Conservation (phyloP, 1,140 invertebrate species). For the Neodiprion fabricii region DNA sequence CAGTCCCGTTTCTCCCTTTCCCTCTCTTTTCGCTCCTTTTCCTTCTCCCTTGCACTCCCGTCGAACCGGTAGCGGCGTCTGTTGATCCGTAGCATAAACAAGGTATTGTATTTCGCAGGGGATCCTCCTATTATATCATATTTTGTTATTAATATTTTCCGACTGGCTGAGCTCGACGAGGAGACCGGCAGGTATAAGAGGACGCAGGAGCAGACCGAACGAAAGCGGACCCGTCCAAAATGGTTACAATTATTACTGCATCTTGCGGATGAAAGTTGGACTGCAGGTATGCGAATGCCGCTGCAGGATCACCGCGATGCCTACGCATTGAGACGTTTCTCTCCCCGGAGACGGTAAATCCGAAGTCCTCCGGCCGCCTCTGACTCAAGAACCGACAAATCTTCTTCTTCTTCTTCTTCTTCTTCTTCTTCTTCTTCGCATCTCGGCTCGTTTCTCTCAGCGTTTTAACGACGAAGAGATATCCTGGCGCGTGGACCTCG, state of each 20-base stretch:
- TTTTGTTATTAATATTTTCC: constrained; percentile 64
- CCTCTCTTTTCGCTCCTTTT: constrained; percentile 12
- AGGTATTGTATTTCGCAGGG: constrained; percentile 59
- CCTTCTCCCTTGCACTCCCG: constrained; percentile 6
- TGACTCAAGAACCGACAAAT: background rate
- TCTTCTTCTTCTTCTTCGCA: background rate
- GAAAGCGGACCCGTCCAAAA: background rate
- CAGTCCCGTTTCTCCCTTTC: constrained; percentile 11
- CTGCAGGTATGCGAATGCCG: background rate
- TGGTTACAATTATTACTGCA: background rate
- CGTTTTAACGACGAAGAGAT: background rate
- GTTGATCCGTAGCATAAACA: constrained; percentile 60
- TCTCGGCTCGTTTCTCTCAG: background rate
- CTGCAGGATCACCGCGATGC: background rate
- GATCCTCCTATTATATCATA: constrained; percentile 61
- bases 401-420: background rate
- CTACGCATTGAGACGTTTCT: constrained; percentile 1
- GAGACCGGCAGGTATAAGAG: constrained; percentile 31
- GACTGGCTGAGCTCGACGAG: constrained; percentile 53
- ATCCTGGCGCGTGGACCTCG: constrained; percentile 2
- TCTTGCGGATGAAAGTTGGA: background rate
- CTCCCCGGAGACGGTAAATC: background rate
- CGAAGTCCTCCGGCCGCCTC: background rate
- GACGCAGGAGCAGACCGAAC: background rate
- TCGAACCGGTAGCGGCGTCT: constrained; percentile 3